Evolutionary conservation across 2,888 invertebrate species (phyloP).

Genomic region (Lepidochrysops patricia): DNA sequence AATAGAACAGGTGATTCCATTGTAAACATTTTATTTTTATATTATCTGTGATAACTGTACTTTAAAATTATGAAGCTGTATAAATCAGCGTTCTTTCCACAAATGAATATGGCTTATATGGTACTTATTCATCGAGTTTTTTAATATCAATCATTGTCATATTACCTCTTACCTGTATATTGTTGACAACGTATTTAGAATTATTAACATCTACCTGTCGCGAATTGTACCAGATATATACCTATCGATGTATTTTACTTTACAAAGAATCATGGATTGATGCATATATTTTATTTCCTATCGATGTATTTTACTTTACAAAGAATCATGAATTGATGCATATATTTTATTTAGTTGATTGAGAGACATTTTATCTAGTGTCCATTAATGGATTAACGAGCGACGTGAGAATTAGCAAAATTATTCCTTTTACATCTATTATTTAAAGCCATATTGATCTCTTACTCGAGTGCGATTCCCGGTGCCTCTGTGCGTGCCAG

Average conservation of each 20-base stretch:
- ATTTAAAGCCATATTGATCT: conserved; percentile 65
- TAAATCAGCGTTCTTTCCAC: conserved; percentile 7
- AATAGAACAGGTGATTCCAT: conserved; percentile 16
- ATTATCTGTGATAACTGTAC: conserved; percentile 69
- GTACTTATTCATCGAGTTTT: neutral
- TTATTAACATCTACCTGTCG: neutral
- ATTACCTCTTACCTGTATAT: neutral
- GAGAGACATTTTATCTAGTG: neutral
- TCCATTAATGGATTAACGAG: neutral
- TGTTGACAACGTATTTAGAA: neutral
- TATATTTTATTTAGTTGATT: neutral
- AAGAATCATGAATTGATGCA: neutral
- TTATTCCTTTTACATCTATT: conserved; percentile 20
- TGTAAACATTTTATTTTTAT: conserved; percentile 49
- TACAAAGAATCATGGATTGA: neutral
- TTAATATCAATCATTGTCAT: neutral
- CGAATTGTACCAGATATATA: neutral
- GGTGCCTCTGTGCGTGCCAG: conserved; percentile 32
- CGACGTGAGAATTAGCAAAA: conserved; percentile 21
- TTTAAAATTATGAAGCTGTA: conserved; percentile 29
- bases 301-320: neutral
- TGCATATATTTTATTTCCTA: neutral
- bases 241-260: neutral
- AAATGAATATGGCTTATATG: neutral
- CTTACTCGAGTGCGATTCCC: conserved; percentile 44